Conservation (phyloP, 2,113 vertebrate genomes). For the Tor tambroides region DNA sequence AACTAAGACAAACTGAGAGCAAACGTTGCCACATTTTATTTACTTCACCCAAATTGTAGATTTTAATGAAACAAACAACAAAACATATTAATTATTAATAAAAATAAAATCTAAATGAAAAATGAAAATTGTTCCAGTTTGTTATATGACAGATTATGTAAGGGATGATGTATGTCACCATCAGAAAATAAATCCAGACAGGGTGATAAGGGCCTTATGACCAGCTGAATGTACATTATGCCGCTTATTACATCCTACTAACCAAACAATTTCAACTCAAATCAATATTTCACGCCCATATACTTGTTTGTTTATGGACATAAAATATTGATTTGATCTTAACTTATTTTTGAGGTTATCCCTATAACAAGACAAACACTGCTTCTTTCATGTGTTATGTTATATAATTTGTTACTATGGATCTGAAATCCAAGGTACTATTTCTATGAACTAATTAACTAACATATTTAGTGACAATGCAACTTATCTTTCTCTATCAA, state of each 20-base stretch:
- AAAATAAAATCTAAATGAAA: too few species aligned
- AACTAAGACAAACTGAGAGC: background rate
- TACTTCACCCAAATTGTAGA: background rate
- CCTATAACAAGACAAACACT: background rate
- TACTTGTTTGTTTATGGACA: background rate
- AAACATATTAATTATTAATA: background rate
- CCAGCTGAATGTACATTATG: background rate
- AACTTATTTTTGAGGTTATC: background rate
- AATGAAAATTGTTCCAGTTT: background rate
- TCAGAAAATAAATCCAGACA: background rate
- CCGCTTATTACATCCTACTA: background rate
- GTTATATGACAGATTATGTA: background rate
- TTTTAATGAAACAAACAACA: background rate
- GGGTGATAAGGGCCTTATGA: background rate
- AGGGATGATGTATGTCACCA: background rate
- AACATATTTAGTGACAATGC: background rate
- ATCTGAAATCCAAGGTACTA: background rate
- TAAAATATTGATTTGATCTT: background rate
- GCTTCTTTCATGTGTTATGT: background rate
- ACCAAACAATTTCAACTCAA: background rate
- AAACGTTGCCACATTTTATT: background rate
- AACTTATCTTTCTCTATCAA: background rate
- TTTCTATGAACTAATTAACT: background rate
- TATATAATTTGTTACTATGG: background rate
- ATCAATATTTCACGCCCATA: background rate